These are phyloP conservation scores for Halcyon senegalensis DNA, from an alignment of 2,113 vertebrate genomes.

Conservation along the genomic window DNA sequence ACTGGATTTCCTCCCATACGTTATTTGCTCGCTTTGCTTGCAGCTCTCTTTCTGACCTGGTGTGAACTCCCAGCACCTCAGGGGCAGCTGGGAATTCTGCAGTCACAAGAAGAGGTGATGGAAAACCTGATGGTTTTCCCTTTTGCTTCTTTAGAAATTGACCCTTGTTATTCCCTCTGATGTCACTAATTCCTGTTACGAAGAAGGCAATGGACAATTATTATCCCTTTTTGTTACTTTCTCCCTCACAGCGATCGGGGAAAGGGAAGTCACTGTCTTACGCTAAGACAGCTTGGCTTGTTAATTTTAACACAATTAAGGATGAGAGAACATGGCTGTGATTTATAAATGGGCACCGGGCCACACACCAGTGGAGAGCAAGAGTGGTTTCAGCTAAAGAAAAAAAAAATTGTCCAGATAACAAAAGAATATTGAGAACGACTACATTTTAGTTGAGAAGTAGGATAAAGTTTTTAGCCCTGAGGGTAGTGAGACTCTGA, in stretches of 20 bases:
- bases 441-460: neutral
- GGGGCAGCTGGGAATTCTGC: neutral
- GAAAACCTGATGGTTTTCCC: neutral
- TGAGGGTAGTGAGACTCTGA: neutral
- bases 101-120: neutral
- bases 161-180: neutral
- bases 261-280: neutral
- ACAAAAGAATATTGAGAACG: neutral
- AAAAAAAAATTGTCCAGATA: neutral
- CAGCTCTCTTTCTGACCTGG: neutral
- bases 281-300: neutral
- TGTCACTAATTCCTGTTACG: neutral
- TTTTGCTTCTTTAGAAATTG: neutral
- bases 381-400: neutral
- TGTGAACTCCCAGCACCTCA: neutral
- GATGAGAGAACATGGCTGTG: rapidly evolving
- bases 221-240: neutral
- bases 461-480: neutral
- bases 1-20: neutral
- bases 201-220: neutral
- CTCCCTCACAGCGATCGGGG: neutral
- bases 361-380: neutral
- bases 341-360: neutral
- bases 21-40: neutral
- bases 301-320: slow-evolving; percentile 13